phyloP scores from a whole-genome alignment of 2,888 invertebrate species.

The Netelia melanura region DNA sequence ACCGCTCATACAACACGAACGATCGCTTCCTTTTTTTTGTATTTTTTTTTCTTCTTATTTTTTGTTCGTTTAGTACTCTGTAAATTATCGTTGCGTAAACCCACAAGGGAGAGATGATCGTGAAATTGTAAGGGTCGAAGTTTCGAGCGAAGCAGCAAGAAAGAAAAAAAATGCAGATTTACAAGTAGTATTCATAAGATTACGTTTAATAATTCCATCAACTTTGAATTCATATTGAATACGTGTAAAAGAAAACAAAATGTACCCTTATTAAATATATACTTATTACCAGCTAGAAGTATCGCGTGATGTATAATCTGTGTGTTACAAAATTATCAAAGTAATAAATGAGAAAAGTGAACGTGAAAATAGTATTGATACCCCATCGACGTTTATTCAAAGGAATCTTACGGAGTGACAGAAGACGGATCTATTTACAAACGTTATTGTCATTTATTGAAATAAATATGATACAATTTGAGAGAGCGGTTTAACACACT shows the following conservation, averaged over 20 bases:
- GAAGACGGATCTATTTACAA: slow-evolving; percentile 63
- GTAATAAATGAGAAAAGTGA: slow-evolving; percentile 80
- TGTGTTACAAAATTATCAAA: slow-evolving; percentile 79
- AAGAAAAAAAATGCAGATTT: slow-evolving; percentile 51
- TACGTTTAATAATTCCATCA: slow-evolving; percentile 76
- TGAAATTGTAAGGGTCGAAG: slow-evolving; percentile 51
- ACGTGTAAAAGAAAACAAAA: slow-evolving; percentile 45
- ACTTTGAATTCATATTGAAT: slow-evolving; percentile 75
- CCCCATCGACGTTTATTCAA: neutral
- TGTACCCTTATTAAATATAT: slow-evolving; percentile 74
- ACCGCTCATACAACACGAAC: slow-evolving; percentile 60
- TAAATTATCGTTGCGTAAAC: slow-evolving; percentile 77
- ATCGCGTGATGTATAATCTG: slow-evolving; percentile 83
- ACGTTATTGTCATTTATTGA: slow-evolving; percentile 76
- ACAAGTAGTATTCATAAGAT: slow-evolving; percentile 76
- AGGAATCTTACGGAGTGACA: neutral
- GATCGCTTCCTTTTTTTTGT: slow-evolving; percentile 61
- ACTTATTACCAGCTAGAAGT: slow-evolving; percentile 80
- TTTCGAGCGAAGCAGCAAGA: slow-evolving; percentile 15
- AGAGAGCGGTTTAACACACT: slow-evolving; percentile 59
- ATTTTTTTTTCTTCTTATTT: slow-evolving; percentile 66
- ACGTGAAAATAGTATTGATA: slow-evolving; percentile 49
- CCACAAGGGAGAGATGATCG: slow-evolving; percentile 65
- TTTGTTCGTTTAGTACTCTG: slow-evolving; percentile 66
- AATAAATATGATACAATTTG: slow-evolving; percentile 74